Base-by-base conservation (phyloP, 37 sponge, comb jelly and placozoan genomes). In the Aplysina aerophoba region DNA sequence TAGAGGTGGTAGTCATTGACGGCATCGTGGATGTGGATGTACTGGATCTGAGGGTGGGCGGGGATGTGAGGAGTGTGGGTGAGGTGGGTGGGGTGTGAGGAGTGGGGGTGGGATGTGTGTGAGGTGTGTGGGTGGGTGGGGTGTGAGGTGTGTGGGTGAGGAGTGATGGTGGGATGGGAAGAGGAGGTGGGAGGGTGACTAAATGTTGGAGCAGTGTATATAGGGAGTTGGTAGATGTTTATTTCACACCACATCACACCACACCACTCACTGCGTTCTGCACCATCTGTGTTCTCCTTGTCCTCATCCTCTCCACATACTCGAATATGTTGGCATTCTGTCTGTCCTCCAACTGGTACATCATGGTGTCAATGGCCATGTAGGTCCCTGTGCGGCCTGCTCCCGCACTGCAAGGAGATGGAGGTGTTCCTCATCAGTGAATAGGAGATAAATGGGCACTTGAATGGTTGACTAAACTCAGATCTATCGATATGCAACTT, bases 11-110 rank as follows among this genome's bases (percentile, higher is more conserved):
- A 87, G 82, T 89, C 90, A 74, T 89, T 81, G 41, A 93, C 59
- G 4, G 89, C 91, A 86, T 93, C 91, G 66, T 93, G 87, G 33
- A 87, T 62, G 81, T 89, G 90, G 20, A 81, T 83, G 78, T 85
- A 93, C 69, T 93, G 94, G 0, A 87, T 79, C 94, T 93, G 64
- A 14, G 20, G 20, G n/a, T 28, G n/a, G n/a, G n/a, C n/a, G n/a
- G n/a, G n/a, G 50, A 12, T 13, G 25, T 24, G 81, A 79, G 79
- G 55, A 54, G 79, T 41, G 30, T 22, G 56, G n/a, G 40, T 22
- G 79, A 53, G 55, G 4, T 55, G n/a, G 81, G 60, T 8, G 57
- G 24, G n/a, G 58, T 31, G 14, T 15, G 37, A 13, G 81, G 12
- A 31, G 15, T 8, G 16, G 62, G 21, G 24, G 12, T 21, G 35